Percentiles rank a stretch among this genome's conserved stretches.
Evolutionary conservation across 2,888 invertebrate genomes (phyloP).

Genomic region (Metopia argyrocephala): DNA sequence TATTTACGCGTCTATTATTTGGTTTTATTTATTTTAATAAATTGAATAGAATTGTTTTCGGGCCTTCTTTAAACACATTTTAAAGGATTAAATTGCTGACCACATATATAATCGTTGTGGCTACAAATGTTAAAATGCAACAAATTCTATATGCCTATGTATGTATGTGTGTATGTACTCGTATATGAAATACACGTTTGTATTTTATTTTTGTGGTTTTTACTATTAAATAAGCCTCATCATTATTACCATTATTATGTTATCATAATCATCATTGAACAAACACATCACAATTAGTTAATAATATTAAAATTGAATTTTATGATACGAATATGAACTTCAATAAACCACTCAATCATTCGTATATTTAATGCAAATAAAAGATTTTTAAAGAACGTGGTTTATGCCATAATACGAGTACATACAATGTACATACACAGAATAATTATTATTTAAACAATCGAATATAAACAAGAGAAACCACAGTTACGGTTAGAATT

Average conservation of each 20-base stretch:
- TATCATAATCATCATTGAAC: neutral
- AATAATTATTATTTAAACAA: constrained; percentile 33
- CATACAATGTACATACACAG: no score
- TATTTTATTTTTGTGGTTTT: constrained; percentile 35
- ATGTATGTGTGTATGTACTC: no score
- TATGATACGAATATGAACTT: constrained; percentile 17
- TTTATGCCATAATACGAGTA: neutral
- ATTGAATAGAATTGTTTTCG: neutral
- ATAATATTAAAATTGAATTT: constrained; percentile 34
- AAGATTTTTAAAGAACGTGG: neutral
- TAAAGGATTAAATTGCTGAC: neutral
- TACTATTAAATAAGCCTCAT: constrained; percentile 29
- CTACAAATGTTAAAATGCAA: neutral
- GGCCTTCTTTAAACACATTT: neutral
- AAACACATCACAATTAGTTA: constrained; percentile 22
- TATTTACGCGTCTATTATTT: neutral
- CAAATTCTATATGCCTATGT: no score
- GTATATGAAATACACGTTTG: neutral
- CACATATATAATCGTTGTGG: neutral
- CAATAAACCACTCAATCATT: constrained; percentile 32
- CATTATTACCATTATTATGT: neutral
- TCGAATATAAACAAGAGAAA: constrained; percentile 17
- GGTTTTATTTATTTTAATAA: neutral
- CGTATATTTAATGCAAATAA: neutral
- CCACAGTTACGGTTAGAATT: constrained; percentile 16